Conservation (phyloP, 1,140 invertebrate genomes). For the Physella acuta region DNA sequence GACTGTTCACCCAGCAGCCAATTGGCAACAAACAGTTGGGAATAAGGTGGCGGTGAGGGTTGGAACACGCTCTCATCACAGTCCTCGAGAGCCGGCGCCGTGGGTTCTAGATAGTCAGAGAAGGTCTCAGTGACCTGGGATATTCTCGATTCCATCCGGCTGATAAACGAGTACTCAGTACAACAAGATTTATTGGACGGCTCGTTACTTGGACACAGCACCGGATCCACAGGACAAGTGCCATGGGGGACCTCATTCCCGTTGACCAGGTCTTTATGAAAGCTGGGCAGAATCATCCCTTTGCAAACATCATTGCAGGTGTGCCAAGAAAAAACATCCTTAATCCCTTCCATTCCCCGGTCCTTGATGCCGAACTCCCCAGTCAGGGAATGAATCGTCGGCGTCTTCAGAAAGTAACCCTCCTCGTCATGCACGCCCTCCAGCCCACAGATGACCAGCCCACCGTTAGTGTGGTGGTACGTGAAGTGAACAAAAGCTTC, state of each 20-base stretch:
- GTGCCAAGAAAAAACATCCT: conserved; percentile 26
- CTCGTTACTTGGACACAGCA: no score
- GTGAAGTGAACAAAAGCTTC: conserved; percentile 32
- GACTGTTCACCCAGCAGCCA: conserved; percentile 5
- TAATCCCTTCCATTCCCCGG: conserved; percentile 17
- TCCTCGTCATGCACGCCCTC: conserved; percentile 24
- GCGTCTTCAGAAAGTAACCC: conserved; percentile 24
- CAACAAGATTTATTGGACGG: background rate
- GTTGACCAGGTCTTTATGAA: background rate
- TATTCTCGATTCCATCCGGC: background rate
- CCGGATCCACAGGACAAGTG: background rate
- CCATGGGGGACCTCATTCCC: background rate
- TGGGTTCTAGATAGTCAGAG: conserved; percentile 12
- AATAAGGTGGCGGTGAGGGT: background rate
- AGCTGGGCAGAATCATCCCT: conserved; percentile 4
- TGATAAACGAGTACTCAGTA: background rate
- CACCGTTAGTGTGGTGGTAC: conserved; percentile 22
- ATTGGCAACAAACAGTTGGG: background rate
- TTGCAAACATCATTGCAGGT: conserved; percentile 25
- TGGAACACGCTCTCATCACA: background rate
- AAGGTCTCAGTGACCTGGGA: conserved; percentile 15
- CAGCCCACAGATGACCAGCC: conserved; percentile 30
- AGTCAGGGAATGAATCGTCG: conserved; percentile 27
- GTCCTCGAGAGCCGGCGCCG: conserved; percentile 5
- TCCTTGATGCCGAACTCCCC: conserved; percentile 27